phyloP scores from a whole-genome alignment of 2,797 vertebrate species.

The Scleropages formosus region DNA sequence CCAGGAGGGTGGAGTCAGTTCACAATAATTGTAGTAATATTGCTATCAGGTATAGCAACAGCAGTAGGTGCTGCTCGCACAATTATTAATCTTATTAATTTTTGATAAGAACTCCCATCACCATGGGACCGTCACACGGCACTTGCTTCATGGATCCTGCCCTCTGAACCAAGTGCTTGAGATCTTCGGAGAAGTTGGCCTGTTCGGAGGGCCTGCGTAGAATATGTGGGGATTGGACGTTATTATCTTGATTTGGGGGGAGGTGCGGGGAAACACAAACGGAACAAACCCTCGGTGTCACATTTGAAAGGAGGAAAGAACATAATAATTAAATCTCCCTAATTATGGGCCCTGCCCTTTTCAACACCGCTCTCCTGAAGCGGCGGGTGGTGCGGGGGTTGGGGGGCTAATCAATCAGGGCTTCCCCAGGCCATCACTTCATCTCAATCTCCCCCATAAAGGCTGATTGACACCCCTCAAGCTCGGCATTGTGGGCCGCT shows the following conservation, averaged over 20 bases:
- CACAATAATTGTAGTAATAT: not conserved
- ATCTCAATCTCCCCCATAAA: slow-evolving; percentile 65
- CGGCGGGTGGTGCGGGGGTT: slow-evolving; percentile 27
- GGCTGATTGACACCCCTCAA: slow-evolving; percentile 72
- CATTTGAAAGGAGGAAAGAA: slow-evolving; percentile 66
- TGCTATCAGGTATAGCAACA: not conserved
- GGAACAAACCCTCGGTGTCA: slow-evolving; percentile 71
- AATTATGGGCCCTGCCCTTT: slow-evolving; percentile 28
- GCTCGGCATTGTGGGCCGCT: slow-evolving; percentile 67
- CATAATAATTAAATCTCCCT: slow-evolving; percentile 72
- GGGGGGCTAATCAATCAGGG: slow-evolving; percentile 73
- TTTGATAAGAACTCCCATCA: not conserved
- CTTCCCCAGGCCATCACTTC: slow-evolving; percentile 59
- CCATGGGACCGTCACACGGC: slow-evolving; percentile 34
- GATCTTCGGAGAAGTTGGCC: slow-evolving; percentile 49
- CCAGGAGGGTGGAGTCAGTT: too few species aligned
- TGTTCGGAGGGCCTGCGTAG: slow-evolving; percentile 58
- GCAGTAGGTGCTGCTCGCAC: not conserved
- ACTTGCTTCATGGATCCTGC: slow-evolving; percentile 23
- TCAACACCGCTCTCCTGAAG: slow-evolving; percentile 40
- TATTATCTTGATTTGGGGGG: slow-evolving; percentile 70
- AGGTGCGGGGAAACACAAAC: slow-evolving; percentile 53
- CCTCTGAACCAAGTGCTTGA: slow-evolving; percentile 44
- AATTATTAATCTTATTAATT: not conserved
- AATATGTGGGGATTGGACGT: slow-evolving; percentile 51